phyloP scores from a whole-genome alignment of 2,113 vertebrate species.

The Phycodurus eques region DNA sequence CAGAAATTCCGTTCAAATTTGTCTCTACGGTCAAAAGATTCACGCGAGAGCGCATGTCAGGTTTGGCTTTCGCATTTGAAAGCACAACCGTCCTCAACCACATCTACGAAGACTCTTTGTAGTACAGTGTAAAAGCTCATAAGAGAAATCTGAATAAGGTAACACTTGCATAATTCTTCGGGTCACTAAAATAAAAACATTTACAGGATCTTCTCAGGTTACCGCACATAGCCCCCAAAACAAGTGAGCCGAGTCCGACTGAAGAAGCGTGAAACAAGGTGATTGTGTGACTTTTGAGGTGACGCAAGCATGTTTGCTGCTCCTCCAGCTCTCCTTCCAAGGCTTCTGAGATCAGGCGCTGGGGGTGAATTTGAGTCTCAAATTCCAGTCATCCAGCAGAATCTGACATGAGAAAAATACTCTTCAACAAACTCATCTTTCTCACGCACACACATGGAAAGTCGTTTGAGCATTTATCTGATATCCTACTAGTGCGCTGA shows the following conservation, averaged over 20 bases:
- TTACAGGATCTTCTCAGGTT: slow-evolving; percentile 47
- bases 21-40: slow-evolving; percentile 45
- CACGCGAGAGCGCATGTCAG: slow-evolving; percentile 51
- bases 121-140: slow-evolving; percentile 69
- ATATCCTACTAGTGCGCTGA: not conserved
- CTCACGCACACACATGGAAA: not conserved
- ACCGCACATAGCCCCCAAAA: slow-evolving; percentile 30
- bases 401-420: slow-evolving; percentile 58
- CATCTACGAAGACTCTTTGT: slow-evolving; percentile 59
- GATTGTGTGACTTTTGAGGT: slow-evolving; percentile 51
- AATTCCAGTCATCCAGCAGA: slow-evolving; percentile 75
- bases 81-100: slow-evolving; percentile 48
- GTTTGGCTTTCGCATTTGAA: slow-evolving; percentile 68
- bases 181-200: slow-evolving; percentile 48
- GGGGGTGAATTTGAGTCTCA: slow-evolving; percentile 56
- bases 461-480: not conserved
- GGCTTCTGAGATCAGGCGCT: slow-evolving; percentile 77
- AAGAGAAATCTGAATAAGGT: slow-evolving; percentile 68
- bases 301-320: slow-evolving; percentile 51
- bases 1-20: slow-evolving; percentile 30
- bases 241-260: slow-evolving; percentile 16
- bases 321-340: slow-evolving; percentile 63
- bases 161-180: slow-evolving; percentile 71
- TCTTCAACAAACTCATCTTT: slow-evolving; percentile 10
- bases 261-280: slow-evolving; percentile 39